Evolutionary conservation across 2,888 invertebrate genomes (phyloP).

Genomic region (Scrobipalpa costella): DNA sequence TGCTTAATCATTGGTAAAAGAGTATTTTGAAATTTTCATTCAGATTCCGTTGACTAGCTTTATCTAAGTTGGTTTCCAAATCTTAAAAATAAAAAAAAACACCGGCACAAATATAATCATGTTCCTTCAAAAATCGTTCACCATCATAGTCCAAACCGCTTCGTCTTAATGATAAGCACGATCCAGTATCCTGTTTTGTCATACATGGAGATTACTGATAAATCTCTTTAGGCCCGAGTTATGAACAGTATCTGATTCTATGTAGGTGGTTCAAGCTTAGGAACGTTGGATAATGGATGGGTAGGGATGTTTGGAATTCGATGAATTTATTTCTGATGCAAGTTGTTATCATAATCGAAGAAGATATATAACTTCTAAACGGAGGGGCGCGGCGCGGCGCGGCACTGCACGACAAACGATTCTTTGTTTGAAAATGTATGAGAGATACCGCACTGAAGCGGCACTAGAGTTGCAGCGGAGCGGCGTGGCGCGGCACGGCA

Average conservation of each 20-base stretch:
- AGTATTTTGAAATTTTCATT: too few species aligned
- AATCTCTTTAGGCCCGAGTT: constrained; percentile 24
- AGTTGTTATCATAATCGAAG: background rate
- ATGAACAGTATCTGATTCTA: constrained; percentile 26
- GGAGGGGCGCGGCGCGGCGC: too few species aligned
- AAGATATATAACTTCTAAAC: background rate
- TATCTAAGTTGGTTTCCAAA: too few species aligned
- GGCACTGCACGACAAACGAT: too few species aligned
- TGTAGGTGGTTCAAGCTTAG: constrained; percentile 29
- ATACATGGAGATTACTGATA: constrained; percentile 17
- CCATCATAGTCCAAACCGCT: background rate
- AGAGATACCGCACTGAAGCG: too few species aligned
- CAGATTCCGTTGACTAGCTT: too few species aligned
- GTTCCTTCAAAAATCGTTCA: background rate
- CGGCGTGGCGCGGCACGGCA: too few species aligned
- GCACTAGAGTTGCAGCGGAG: too few species aligned
- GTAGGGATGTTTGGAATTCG: background rate
- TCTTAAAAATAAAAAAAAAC: too few species aligned
- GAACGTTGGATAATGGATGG: constrained; percentile 1
- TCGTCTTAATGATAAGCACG: constrained; percentile 29
- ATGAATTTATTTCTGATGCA: background rate
- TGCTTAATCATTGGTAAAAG: too few species aligned
- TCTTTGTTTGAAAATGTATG: too few species aligned
- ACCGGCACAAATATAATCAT: background rate
- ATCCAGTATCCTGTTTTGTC: constrained; percentile 34